These are phyloP conservation scores for Sapajus apella DNA, from an alignment of 2,113 vertebrate genomes.

Conservation along the genomic window DNA sequence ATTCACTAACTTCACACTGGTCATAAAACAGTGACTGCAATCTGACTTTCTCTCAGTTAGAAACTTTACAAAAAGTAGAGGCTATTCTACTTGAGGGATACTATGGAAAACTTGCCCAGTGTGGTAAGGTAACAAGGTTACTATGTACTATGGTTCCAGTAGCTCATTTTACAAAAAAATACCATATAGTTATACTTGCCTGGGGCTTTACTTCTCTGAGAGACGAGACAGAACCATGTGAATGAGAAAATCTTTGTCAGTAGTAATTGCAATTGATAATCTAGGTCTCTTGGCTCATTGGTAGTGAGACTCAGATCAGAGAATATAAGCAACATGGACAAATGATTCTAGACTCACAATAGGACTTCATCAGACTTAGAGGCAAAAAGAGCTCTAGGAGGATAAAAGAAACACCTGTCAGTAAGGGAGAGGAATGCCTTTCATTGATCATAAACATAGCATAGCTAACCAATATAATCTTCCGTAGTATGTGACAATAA, in stretches of 20 bases:
- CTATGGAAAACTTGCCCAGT: background rate
- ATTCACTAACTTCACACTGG: background rate
- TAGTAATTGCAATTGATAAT: background rate
- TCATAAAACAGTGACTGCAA: conserved; percentile 2
- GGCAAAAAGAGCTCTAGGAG: background rate
- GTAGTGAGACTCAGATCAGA: background rate
- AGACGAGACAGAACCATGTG: background rate
- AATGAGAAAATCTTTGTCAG: background rate
- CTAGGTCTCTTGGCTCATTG: background rate
- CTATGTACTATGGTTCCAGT: background rate
- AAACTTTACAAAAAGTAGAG: background rate
- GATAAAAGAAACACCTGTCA: background rate
- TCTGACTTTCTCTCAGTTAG: background rate
- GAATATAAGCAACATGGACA: background rate
- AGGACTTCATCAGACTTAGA: background rate
- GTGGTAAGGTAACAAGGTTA: background rate
- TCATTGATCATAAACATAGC: background rate
- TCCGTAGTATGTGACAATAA: background rate
- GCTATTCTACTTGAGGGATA: background rate
- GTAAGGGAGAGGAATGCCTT: background rate
- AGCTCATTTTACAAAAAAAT: conserved; percentile 4
- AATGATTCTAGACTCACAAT: background rate
- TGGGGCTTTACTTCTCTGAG: background rate
- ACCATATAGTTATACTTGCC: background rate
- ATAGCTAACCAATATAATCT: background rate